Percentiles rank a stretch among this genome's conserved stretches.
Conservation (phyloP, 2,113 vertebrate genomes). For the Austrofundulus limnaeus region DNA sequence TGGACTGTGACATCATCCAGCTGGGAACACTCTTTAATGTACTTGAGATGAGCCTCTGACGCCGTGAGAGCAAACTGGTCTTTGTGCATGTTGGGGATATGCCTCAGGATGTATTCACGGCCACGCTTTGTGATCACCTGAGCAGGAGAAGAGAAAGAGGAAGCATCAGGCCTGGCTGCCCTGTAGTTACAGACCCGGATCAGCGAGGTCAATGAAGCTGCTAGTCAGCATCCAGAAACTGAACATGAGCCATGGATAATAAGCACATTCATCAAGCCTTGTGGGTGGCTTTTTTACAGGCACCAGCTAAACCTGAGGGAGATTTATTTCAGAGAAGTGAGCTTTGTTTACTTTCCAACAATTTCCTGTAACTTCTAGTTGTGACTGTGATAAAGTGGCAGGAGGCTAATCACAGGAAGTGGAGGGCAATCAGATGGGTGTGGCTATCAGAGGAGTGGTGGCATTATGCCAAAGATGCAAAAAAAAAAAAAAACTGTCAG, state of each 20-base stretch:
- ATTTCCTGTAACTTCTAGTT: constrained; percentile 66
- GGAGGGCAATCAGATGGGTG: constrained; percentile 65
- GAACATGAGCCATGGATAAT: constrained; percentile 1
- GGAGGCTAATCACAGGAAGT: constrained; percentile 73
- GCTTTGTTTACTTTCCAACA: constrained; percentile 45
- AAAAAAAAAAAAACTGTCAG: too few relatives aligned
- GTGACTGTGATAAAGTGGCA: constrained; percentile 53
- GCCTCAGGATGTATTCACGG: constrained; percentile 95
- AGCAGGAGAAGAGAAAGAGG: not conserved
- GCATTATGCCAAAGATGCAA: not conserved
- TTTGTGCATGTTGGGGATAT: constrained; percentile 98
- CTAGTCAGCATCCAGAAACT: constrained; percentile 28
- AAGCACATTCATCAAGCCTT: constrained; percentile 4
- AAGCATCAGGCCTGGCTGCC: constrained; percentile 8
- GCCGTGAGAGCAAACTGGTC: constrained; percentile 97
- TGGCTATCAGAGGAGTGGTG: constrained; percentile 25
- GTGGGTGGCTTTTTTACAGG: constrained; percentile 11
- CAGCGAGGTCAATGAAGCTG: constrained; percentile 20
- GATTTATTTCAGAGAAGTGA: constrained; percentile 32
- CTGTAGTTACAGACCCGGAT: constrained; percentile 10
- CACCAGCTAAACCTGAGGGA: constrained; percentile 26
- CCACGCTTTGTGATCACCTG: constrained; percentile 97
- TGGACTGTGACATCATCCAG: constrained; percentile 96
- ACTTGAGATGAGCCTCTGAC: constrained; percentile 94
- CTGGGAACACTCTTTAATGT: constrained; percentile 94